phyloP scores from a whole-genome alignment of 2,888 invertebrate species.

The Drosophila helvetica region DNA sequence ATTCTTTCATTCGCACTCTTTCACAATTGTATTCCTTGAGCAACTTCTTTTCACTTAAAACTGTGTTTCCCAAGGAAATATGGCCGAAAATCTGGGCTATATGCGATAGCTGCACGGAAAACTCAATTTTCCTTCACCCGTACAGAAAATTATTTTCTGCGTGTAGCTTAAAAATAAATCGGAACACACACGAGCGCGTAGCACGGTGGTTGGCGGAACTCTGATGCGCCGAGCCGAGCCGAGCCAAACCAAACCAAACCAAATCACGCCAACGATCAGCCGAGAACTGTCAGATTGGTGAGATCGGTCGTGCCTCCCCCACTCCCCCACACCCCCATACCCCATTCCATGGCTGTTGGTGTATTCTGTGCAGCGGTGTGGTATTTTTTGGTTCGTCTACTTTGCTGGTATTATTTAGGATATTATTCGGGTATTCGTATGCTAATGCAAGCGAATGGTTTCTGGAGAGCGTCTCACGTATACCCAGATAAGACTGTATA shows the following conservation, averaged over 20 bases:
- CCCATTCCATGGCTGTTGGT: slow-evolving; percentile 9
- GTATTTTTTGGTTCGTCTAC: slow-evolving; percentile 21
- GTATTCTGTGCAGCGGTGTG: slow-evolving; percentile 3
- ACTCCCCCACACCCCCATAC: too few relatives aligned
- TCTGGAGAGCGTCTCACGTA: not conserved
- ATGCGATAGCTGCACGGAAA: not conserved
- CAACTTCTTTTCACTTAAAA: not conserved
- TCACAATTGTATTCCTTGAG: not conserved
- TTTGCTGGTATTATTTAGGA: slow-evolving; percentile 36
- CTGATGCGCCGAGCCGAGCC: slow-evolving; percentile 39
- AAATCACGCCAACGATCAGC: slow-evolving; percentile 72
- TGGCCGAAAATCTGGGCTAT: not conserved
- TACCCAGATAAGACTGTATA: too few relatives aligned
- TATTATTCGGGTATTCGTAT: slow-evolving; percentile 8
- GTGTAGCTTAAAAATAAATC: slow-evolving; percentile 71
- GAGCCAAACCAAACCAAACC: slow-evolving; percentile 49
- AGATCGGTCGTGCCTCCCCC: slow-evolving; percentile 12
- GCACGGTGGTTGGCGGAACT: slow-evolving; percentile 42
- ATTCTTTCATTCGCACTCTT: slow-evolving; percentile 11
- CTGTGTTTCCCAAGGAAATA: not conserved
- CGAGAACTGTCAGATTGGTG: slow-evolving; percentile 71
- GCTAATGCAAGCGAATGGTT: not conserved
- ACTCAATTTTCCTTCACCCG: slow-evolving; percentile 44
- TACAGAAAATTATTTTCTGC: slow-evolving; percentile 49
- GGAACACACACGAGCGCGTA: slow-evolving; percentile 71